A percentile compares a stretch with the other conserved stretches of the same genome.
These are phyloP conservation scores for Dendronephthya gigantea DNA, from an alignment of 64 coral and sea anemone species.

Conservation along the genomic window DNA sequence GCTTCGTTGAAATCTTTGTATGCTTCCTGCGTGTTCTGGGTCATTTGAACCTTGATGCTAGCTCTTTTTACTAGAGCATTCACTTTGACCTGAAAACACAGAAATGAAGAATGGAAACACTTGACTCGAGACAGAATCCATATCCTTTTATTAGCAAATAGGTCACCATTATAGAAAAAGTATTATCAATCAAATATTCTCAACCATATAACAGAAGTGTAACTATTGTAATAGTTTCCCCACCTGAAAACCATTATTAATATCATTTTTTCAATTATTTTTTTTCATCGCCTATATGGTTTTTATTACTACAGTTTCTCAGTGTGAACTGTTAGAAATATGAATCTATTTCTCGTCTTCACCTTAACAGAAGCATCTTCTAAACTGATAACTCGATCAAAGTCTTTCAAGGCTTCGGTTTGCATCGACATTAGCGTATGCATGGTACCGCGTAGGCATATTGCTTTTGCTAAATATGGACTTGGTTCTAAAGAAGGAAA, in stretches of 20 bases:
- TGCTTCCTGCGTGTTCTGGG: slow-evolving; percentile 37
- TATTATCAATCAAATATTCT: too few relatives aligned
- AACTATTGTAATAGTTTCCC: too few relatives aligned
- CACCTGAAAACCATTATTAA: too few relatives aligned
- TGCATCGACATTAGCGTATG: slow-evolving; percentile 73
- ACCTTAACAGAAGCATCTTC: slow-evolving; percentile 38
- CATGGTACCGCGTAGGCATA: slow-evolving; percentile 75
- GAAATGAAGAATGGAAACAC: not conserved
- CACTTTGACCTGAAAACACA: slow-evolving; percentile 56
- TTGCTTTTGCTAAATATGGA: slow-evolving; percentile 59
- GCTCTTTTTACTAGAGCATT: slow-evolving; percentile 87
- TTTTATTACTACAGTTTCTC: too few relatives aligned
- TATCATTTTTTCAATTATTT: too few relatives aligned
- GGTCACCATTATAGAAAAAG: too few relatives aligned
- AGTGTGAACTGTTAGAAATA: too few relatives aligned
- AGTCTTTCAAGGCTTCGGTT: slow-evolving; percentile 58
- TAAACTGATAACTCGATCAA: slow-evolving; percentile 66
- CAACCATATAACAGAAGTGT: too few relatives aligned
- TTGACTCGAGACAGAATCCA: too few relatives aligned
- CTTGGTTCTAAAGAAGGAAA: slow-evolving; percentile 14
- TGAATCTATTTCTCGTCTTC: not conserved
- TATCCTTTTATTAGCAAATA: too few relatives aligned
- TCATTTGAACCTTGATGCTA: slow-evolving; percentile 56
- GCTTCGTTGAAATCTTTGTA: slow-evolving; percentile 64
- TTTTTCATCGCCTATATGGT: too few relatives aligned